Evolutionary conservation across 2,113 vertebrate species (phyloP).

Genomic region (Dissostichus mawsoni): DNA sequence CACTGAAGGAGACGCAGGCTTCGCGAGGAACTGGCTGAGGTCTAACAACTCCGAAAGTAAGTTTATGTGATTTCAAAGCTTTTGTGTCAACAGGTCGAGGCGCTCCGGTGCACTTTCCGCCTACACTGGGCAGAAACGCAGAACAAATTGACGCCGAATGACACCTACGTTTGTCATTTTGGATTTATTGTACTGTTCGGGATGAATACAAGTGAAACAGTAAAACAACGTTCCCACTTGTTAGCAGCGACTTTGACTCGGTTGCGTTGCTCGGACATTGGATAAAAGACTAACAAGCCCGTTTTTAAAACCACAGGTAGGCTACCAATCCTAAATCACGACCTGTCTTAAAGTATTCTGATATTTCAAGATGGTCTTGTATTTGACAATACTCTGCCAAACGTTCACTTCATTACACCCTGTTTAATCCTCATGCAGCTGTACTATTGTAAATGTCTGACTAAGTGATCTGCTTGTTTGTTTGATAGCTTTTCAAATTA

Average conservation of each 20-base stretch:
- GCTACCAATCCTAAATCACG: not conserved
- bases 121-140: not conserved
- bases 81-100: not conserved
- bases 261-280: not conserved
- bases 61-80: not conserved
- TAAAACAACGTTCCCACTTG: not conserved
- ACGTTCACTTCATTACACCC: not conserved
- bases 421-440: too few species aligned
- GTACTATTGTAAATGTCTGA: too few species aligned
- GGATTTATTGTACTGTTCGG: not conserved
- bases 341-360: not conserved
- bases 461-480: not conserved
- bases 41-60: slow-evolving; percentile 4
- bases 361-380: not conserved
- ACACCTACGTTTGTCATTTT: not conserved
- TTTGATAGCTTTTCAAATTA: not conserved
- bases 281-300: not conserved
- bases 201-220: too few species aligned
- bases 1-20: not conserved
- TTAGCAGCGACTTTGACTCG: not conserved
- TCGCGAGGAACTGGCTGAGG: not conserved
- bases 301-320: too few species aligned
- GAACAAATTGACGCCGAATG: not conserved
- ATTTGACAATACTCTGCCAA: not conserved
- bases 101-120: not conserved